Base-by-base conservation (phyloP, 2,888 invertebrate genomes). In the Sepiola atlantica region DNA sequence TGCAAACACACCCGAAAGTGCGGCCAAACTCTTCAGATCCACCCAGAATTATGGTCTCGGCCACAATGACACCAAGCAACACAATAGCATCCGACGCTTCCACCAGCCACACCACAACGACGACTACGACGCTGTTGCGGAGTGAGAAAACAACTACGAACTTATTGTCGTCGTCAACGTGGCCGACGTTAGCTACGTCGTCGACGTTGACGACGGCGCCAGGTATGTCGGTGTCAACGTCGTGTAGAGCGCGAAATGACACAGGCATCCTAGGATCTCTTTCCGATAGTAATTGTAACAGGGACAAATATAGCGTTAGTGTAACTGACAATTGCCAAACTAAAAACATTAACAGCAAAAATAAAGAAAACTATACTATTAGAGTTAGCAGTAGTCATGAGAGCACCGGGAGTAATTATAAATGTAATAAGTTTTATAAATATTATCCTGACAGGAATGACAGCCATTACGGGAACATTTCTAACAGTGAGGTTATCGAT, bases 131-230 rank as follows among this genome's bases (percentile, higher is more conserved):
- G 20, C 54, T 14, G 45, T 18, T 54, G 28, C 55, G 55, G 55
- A 35, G 28, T 28, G 54, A 24, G n/a, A 45, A 54, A 45, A 16
- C n/a, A 35, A 54, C 54, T n/a, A 28, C 18, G 45, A 45, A n/a
- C n/a, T n/a, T 54, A 55, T 45, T 28, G 55, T n/a, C 55, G 55
- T 35, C 45, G 45, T 92, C 92, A 92, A n/a, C 92, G 92, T 55
- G n/a, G 92, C 92, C 92, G 54, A 28, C 54, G n/a, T 35, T 92
- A 55, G 8, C 92, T 45, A n/a, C 92, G n/a, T n/a, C 92, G 55
- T 18, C 92, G 45, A 45, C 45, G 92, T 92, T 45, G n/a, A 55
- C 91, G 91, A 45, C 45, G 28, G 91, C 12, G 24, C 28, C 91
- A 35, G 35, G 24, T 18, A n/a, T 54, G 54, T 55, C 21, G 35